Evolutionary conservation across 2,113 vertebrate genomes (phyloP).

Genomic region (Ceuthmochares aereus): DNA sequence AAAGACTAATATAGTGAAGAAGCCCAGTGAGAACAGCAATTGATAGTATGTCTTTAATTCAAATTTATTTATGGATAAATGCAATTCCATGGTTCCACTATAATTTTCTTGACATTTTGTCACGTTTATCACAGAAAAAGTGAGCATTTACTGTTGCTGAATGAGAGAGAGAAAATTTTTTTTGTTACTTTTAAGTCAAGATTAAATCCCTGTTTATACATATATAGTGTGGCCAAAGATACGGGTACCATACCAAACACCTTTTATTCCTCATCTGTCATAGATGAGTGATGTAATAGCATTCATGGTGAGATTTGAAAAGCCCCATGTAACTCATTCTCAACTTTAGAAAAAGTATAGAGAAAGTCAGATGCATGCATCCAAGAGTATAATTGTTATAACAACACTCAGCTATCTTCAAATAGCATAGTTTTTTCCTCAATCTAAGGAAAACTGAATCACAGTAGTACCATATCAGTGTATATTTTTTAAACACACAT

Average conservation of each 20-base stretch:
- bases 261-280: background rate
- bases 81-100: background rate
- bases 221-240: background rate
- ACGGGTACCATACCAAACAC: background rate
- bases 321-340: background rate
- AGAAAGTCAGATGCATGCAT: background rate
- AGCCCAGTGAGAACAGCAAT: background rate
- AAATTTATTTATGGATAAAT: background rate
- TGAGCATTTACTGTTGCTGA: background rate
- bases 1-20: background rate
- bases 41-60: background rate
- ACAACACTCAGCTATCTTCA: background rate
- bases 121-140: background rate
- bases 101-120: background rate
- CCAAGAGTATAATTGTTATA: background rate
- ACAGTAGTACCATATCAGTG: background rate
- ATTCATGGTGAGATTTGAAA: background rate
- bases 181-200: background rate
- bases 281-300: rapidly evolving
- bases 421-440: rapidly evolving
- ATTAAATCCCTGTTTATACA: background rate
- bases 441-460: background rate
- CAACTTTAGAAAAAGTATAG: background rate
- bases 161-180: background rate
- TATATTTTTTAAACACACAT: background rate